Evolutionary conservation across 2,113 vertebrate species (phyloP).

Genomic region (Pitta sordida): DNA sequence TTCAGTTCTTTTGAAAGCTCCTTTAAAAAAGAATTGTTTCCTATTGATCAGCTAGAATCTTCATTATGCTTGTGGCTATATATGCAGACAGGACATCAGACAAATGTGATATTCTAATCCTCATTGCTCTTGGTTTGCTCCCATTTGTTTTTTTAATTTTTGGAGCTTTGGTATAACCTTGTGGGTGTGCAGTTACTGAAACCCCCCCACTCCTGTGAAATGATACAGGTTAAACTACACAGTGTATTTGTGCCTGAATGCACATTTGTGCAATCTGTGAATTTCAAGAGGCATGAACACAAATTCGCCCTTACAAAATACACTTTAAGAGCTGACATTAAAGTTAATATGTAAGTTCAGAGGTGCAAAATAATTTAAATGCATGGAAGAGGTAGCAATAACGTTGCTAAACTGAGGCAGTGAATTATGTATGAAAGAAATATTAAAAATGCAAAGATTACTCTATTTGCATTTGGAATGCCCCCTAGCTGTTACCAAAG

Average conservation of each 20-base stretch:
- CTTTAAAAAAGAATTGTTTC: not conserved
- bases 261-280: not conserved
- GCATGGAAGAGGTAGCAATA: slow-evolving; percentile 74
- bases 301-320: slow-evolving; percentile 34
- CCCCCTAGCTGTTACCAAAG: slow-evolving; percentile 74
- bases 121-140: not conserved
- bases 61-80: not conserved
- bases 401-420: slow-evolving; percentile 70
- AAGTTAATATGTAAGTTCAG: slow-evolving; percentile 78
- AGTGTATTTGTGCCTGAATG: not conserved
- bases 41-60: not conserved
- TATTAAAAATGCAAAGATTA: slow-evolving; percentile 83
- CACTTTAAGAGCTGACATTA: slow-evolving; percentile 64
- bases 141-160: slow-evolving; percentile 26
- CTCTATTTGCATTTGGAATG: slow-evolving; percentile 79
- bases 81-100: not conserved
- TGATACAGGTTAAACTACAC: not conserved
- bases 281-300: slow-evolving; percentile 4
- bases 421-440: slow-evolving; percentile 80
- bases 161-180: not conserved
- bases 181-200: not conserved
- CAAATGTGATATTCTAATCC: not conserved
- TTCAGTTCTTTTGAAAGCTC: not conserved
- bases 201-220: not conserved
- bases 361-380: slow-evolving; percentile 79